Conservation (phyloP, 2,113 vertebrate genomes). For the Ptilorrhoa leucosticta region DNA sequence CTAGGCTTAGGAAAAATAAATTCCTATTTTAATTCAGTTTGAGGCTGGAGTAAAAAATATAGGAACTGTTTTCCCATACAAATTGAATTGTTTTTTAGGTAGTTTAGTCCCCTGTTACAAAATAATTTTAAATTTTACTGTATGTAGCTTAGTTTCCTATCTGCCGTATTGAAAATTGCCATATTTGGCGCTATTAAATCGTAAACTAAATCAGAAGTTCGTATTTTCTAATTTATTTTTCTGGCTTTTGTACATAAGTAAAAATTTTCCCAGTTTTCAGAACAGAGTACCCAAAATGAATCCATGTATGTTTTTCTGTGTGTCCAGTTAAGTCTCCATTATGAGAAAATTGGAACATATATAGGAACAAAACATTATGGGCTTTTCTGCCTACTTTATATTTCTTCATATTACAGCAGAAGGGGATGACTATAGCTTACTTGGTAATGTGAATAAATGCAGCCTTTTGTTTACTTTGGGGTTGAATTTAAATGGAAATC, state of each 20-base stretch:
- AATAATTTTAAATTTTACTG: neutral
- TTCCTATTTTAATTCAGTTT: neutral
- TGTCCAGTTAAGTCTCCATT: neutral
- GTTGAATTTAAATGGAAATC: neutral
- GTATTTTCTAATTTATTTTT: neutral
- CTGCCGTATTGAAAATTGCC: neutral
- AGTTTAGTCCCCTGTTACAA: neutral
- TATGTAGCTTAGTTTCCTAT: neutral
- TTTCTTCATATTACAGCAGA: neutral
- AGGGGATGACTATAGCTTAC: neutral
- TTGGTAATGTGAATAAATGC: neutral
- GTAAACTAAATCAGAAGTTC: neutral
- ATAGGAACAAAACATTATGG: neutral
- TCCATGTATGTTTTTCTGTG: neutral
- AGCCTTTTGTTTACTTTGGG: neutral
- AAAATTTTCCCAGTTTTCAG: neutral
- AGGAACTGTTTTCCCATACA: neutral
- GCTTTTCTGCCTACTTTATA: neutral
- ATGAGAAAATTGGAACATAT: neutral
- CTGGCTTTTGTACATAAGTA: neutral
- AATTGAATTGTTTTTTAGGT: neutral
- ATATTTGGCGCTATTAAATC: neutral
- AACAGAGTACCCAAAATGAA: neutral
- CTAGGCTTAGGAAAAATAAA: neutral
- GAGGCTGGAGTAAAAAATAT: neutral